phyloP scores from a whole-genome alignment of 2,797 vertebrate genomes.

The Danionella dracula region DNA sequence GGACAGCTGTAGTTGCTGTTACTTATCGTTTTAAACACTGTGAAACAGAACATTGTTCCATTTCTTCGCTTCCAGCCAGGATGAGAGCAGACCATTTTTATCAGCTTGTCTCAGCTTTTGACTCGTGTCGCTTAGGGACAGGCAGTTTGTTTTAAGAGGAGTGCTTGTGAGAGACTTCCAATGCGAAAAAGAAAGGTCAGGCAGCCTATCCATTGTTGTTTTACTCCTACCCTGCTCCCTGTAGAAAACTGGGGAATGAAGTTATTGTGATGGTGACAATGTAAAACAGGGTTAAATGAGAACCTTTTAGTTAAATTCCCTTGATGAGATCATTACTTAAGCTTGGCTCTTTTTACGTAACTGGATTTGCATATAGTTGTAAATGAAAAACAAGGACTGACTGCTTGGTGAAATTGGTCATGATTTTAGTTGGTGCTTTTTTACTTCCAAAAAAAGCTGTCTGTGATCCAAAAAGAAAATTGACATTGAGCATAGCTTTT shows the following conservation, averaged over 20 bases:
- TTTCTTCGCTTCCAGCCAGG: background rate
- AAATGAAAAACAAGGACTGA: too few relatives aligned
- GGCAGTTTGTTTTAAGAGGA: conserved; percentile 6
- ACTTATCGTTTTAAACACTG: background rate
- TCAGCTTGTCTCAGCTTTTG: background rate
- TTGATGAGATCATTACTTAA: background rate
- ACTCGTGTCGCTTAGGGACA: conserved; percentile 1
- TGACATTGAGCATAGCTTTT: conserved; percentile 2
- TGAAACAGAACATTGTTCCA: background rate
- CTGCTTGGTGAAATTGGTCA: conserved; percentile 38
- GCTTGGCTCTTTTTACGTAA: too few relatives aligned
- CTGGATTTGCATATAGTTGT: too few relatives aligned
- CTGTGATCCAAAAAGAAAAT: background rate
- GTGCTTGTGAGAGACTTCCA: conserved; percentile 1
- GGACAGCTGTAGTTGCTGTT: background rate
- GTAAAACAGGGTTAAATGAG: background rate
- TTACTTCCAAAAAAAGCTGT: background rate
- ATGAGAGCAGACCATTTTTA: background rate
- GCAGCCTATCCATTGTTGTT: background rate
- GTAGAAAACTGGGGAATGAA: background rate
- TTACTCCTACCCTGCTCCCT: background rate
- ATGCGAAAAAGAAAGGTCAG: conserved; percentile 4
- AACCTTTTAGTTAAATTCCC: background rate
- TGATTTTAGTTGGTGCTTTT: conserved; percentile 20
- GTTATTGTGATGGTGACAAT: background rate